Conservation (phyloP, 1,140 invertebrate species). For the Maniola jurtina region DNA sequence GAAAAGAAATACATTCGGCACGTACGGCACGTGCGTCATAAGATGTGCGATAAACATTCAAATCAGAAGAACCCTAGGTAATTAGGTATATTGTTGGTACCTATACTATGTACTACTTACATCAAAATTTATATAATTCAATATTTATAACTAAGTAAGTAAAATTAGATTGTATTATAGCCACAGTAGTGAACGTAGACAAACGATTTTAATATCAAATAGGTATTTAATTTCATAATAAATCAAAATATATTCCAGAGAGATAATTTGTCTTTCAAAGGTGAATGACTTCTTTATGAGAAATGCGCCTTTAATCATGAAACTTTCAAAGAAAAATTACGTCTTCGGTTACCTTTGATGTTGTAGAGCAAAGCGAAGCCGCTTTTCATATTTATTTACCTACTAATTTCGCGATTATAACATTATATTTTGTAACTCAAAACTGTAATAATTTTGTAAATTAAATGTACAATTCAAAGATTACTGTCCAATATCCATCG, state of each 20-base stretch:
- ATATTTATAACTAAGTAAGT: too few relatives aligned
- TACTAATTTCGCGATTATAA: background rate
- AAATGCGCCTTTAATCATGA: slow-evolving; percentile 7
- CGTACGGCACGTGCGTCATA: too few relatives aligned
- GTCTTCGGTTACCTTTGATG: slow-evolving; percentile 6
- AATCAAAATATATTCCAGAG: background rate
- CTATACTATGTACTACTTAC: too few relatives aligned
- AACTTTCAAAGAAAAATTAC: slow-evolving; percentile 12
- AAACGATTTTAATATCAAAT: slow-evolving; percentile 5
- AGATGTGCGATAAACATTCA: too few relatives aligned
- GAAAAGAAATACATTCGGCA: too few relatives aligned
- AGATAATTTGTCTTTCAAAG: slow-evolving; percentile 9
- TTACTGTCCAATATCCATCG: background rate
- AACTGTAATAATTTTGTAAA: too few relatives aligned
- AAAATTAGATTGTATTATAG: too few relatives aligned
- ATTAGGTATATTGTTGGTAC: too few relatives aligned
- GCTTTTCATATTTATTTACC: slow-evolving; percentile 1
- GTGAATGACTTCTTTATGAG: slow-evolving; percentile 7
- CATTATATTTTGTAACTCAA: background rate
- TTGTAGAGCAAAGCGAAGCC: background rate
- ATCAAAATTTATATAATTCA: too few relatives aligned
- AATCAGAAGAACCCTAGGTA: too few relatives aligned
- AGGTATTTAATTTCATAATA: background rate
- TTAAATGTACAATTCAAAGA: too few relatives aligned
- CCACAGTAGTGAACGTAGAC: background rate